Percentiles rank a stretch among this genome's conserved stretches.
phyloP scores from a whole-genome alignment of 2,888 invertebrate genomes.

The Parnassius apollo region DNA sequence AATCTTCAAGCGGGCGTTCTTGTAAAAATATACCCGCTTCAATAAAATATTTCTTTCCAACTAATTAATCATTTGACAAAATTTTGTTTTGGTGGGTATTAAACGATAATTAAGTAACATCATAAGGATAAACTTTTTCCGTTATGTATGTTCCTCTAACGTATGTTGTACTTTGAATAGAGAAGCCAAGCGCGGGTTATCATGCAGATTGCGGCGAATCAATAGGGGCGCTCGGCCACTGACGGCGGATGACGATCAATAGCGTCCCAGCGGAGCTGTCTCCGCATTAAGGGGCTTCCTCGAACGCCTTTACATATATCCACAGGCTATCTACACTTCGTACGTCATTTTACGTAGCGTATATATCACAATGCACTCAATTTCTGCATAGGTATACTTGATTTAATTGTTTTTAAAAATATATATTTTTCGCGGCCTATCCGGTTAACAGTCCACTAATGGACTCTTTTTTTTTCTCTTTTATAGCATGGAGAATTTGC shows the following conservation, averaged over 20 bases:
- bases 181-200: conserved; percentile 76
- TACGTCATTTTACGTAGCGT: conserved; percentile 41
- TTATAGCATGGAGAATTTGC: no score
- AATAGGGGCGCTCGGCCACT: conserved; percentile 78
- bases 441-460: no score
- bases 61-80: no score
- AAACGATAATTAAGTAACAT: conserved; percentile 3
- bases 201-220: conserved; percentile 81
- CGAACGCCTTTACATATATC: conserved; percentile 77
- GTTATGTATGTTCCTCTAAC: conserved; percentile 56
- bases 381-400: no score
- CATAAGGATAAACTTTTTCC: conserved; percentile 39
- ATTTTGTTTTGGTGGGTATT: no score
- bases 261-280: conserved; percentile 78
- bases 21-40: no score
- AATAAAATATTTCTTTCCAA: no score
- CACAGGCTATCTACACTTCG: conserved; percentile 62
- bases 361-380: conserved; percentile 22
- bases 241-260: conserved; percentile 80
- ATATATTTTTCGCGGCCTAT: no score
- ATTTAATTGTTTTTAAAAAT: no score
- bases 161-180: conserved; percentile 45
- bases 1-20: no score
- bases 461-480: no score
- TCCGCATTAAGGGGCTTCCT: conserved; percentile 80